Evolutionary conservation across 2,797 vertebrate genomes (phyloP), one percentile per base, ranked within the genome.

Genomic region (Cuculus canorus): DNA sequence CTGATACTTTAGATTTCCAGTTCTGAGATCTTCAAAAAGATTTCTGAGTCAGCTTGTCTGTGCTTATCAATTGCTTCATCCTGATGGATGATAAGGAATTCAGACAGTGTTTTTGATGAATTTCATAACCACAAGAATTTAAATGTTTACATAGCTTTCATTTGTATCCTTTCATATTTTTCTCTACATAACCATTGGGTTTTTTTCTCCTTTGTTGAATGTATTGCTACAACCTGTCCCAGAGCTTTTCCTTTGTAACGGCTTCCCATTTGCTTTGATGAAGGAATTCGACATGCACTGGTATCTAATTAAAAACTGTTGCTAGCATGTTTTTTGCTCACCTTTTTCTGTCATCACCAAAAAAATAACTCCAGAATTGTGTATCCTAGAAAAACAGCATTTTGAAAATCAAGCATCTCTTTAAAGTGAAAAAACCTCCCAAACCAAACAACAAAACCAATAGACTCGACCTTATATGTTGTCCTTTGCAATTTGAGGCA

Each of bases 31-130:
- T 75, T 71, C 70, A 56, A 68, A 82, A 70, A 86, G 45, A 78
- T 90, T 90, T 96, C 78, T 77, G 63, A 86, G 71, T 88, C 82
- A 84, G 56, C 59, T 88, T 83, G 19, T 80, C 60, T 88, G 41
- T 70, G 57, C 77, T 83, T 92, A 82, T 54, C 66, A 91, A 13
- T 41, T 56, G 14, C 60, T 82, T 86, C 84, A 45, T 82, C n/a
- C 48, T 65, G 10, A 7, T 65, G 18, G 48, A 59, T 80, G 54
- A 54, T 73, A 90, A 71, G 37, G 64, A 85, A 75, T 61, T 69
- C 35, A 73, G 80, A 17, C 17, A 53, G 15, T 41, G 43, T 56
- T 82, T 94, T 73, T 33, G 3, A 21, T 57, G 37, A 64, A 59
- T 82, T 84, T 91, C 32, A 13, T 66, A 71, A 63, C 70, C 7